Conservation (phyloP, 2,113 vertebrate species). For the Thomomys bottae region DNA sequence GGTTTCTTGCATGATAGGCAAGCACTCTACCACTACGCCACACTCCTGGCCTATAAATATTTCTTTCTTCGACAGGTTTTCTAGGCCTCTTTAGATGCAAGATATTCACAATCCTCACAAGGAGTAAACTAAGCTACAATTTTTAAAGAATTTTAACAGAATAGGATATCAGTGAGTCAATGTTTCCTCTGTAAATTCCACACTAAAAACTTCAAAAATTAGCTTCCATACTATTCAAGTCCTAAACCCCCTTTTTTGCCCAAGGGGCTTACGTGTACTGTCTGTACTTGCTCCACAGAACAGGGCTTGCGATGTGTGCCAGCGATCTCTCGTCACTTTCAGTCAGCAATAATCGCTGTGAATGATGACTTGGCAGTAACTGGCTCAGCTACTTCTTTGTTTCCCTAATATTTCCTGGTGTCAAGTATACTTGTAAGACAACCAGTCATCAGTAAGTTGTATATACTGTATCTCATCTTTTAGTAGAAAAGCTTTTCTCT, state of each 20-base stretch:
- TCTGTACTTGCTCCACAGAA: neutral
- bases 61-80: neutral
- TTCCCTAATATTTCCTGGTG: neutral
- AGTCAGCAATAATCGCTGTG: neutral
- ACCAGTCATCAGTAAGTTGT: neutral
- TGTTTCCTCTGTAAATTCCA: conserved; percentile 46
- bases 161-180: neutral
- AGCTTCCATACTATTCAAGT: neutral
- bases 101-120: conserved; percentile 1
- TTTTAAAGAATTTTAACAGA: conserved; percentile 34
- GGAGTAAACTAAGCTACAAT: neutral
- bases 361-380: neutral
- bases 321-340: neutral
- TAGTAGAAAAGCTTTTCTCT: conserved; percentile 14
- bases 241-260: neutral
- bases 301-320: neutral
- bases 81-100: neutral
- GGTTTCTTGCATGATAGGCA: no score
- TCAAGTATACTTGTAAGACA: neutral
- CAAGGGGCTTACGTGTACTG: neutral
- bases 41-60: no score
- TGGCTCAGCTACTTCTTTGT: neutral
- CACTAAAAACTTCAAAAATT: neutral
- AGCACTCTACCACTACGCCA: no score
- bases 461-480: neutral